Evolutionary conservation across 2,797 vertebrate species (phyloP), one percentile per base, ranked within the genome.

Genomic region (Enteromius trimaculatus): DNA sequence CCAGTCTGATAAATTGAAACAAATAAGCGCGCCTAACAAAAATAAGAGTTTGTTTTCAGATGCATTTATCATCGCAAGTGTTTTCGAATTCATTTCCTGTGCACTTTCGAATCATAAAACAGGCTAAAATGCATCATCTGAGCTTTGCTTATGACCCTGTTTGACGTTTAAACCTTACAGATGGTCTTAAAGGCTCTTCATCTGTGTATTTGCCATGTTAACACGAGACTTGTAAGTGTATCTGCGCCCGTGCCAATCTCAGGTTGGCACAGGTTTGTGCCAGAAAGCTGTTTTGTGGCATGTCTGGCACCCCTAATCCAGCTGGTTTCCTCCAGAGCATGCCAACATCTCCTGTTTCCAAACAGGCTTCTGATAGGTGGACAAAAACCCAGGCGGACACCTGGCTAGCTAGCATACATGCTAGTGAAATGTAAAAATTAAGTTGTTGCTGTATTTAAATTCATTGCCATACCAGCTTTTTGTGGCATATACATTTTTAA

Each of bases 241-340:
- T 86, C 62, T 90, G 85, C 85, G 80, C 86, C 83, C 68, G 87
- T 90, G 91, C 91, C 88, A 90, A 90, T 86, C 77, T 62, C 80
- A 87, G 82, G 87, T 90, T 95, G 94, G 93, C 92, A 91, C 86
- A 82, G 78, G 76, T 85, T 71, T 80, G 84, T 87, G 87, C 91
- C 83, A 86, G 70, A 86, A 88, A 78, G 53, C 84, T 87, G 88
- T 85, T 84, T 86, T 89, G 90, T 92, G 88, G 86, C 83, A 86
- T 88, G 91, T 89, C 90, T 90, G 90, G 90, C 92, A 90, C 90
- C 89, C 88, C 90, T 89, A 85, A 92, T 93, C 92, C 94, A 94
- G 93, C 92, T 94, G 94, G 88, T 89, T 86, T 85, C 81, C 84
- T 90, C 81, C 85, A 84, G 84, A 83, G 82, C 88, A 79, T 84